Percentiles rank a stretch among this genome's conserved stretches.
Conservation (phyloP, 2,797 vertebrate genomes). For the Tachyglossus aculeatus region DNA sequence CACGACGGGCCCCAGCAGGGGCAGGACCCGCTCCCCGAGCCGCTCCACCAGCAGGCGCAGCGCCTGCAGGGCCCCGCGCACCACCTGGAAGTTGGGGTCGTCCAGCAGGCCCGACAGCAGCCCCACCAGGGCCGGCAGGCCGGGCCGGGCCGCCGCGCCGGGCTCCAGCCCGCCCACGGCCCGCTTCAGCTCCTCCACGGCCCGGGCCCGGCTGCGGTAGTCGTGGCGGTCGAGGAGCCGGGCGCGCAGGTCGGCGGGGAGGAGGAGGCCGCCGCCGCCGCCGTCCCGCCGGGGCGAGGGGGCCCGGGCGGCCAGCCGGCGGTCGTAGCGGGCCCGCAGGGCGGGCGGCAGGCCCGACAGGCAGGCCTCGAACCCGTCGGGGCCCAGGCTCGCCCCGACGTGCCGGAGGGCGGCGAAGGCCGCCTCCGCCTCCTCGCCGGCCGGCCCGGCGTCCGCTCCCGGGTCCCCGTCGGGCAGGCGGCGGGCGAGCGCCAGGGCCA, state of each 20-base stretch:
- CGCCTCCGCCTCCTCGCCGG: constrained; percentile 49
- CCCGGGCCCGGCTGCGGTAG: constrained; percentile 84
- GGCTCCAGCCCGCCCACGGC: constrained; percentile 59
- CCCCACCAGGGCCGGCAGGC: constrained; percentile 79
- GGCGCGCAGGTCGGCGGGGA: constrained; percentile 84
- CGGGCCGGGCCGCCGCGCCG: constrained; percentile 52
- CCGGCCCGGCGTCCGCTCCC: no score
- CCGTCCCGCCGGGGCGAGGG: constrained; percentile 25
- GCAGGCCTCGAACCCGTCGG: constrained; percentile 57
- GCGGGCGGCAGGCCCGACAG: constrained; percentile 58
- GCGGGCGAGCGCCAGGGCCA: constrained; percentile 53
- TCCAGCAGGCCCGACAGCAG: constrained; percentile 82
- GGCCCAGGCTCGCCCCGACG: constrained; percentile 60
- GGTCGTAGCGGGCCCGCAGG: constrained; percentile 57
- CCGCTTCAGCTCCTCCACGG: constrained; percentile 85
- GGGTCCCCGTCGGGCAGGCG: constrained; percentile 38
- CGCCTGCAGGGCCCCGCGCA: constrained; percentile 83
- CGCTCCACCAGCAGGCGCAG: constrained; percentile 82
- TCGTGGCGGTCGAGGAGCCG: constrained; percentile 86
- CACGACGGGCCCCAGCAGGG: constrained; percentile 78
- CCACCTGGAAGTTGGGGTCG: constrained; percentile 87
- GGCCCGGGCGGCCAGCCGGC: constrained; percentile 48
- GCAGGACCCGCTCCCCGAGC: constrained; percentile 73
- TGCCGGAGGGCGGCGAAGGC: constrained; percentile 58
- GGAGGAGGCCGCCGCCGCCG: constrained; percentile 84